Percentiles rank a stretch among this genome's conserved stretches.
Conservation (phyloP, 2,113 vertebrate genomes). For the Amphiprion ocellaris region DNA sequence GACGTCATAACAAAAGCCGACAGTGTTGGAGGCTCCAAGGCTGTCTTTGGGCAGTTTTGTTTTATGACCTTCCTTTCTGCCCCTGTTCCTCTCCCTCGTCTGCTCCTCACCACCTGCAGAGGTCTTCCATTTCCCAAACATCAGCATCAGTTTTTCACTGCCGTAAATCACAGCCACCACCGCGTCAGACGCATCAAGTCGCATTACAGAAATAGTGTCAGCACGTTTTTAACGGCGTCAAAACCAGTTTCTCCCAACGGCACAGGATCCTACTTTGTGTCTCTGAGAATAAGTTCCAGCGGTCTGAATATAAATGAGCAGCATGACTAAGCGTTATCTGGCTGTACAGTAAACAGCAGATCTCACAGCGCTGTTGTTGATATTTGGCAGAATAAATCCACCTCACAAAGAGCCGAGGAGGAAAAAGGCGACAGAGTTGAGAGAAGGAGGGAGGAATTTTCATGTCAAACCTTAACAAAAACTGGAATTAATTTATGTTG, state of each 20-base stretch:
- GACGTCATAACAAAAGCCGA: background rate
- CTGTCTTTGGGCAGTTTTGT: slow-evolving; percentile 1
- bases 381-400: slow-evolving; percentile 35
- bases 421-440: slow-evolving; percentile 40
- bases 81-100: background rate
- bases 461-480: slow-evolving; percentile 36
- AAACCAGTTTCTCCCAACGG: slow-evolving; percentile 6
- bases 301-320: slow-evolving; percentile 60
- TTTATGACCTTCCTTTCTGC: background rate
- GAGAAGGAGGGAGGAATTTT: slow-evolving; percentile 16
- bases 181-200: slow-evolving; percentile 52
- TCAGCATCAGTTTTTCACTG: slow-evolving; percentile 53
- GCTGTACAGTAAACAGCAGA: slow-evolving; percentile 37
- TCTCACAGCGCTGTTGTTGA: slow-evolving; percentile 6
- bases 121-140: slow-evolving; percentile 57
- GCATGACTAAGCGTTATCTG: slow-evolving; percentile 57
- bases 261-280: slow-evolving; percentile 30
- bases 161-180: slow-evolving; percentile 55
- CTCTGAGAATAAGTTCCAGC: slow-evolving; percentile 53
- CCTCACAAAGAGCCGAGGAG: slow-evolving; percentile 9
- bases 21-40: background rate
- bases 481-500: slow-evolving; percentile 68
- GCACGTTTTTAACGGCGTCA: slow-evolving; percentile 18
- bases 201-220: slow-evolving; percentile 34
- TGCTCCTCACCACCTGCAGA: slow-evolving; percentile 23